Conservation (phyloP, 1,140 invertebrate species). For the Drosophila pallidifrons region DNA sequence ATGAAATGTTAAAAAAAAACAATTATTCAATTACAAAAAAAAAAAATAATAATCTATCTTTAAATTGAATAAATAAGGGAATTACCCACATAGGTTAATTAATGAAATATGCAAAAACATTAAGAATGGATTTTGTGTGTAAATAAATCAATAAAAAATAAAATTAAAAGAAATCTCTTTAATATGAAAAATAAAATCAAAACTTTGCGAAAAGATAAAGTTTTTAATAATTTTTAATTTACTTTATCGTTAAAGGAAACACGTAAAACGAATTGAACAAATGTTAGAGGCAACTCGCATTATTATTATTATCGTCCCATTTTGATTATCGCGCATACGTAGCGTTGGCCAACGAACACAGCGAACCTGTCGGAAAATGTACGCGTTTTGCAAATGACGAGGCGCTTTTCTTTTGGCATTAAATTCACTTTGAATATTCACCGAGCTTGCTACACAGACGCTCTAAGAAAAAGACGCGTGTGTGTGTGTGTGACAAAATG, state of each 20-base stretch:
- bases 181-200: too few relatives aligned
- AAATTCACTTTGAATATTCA: slow-evolving; percentile 55
- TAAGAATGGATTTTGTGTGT: too few relatives aligned
- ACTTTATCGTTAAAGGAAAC: not conserved
- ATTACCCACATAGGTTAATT: too few relatives aligned
- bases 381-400: slow-evolving; percentile 7
- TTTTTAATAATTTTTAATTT: too few relatives aligned
- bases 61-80: too few relatives aligned
- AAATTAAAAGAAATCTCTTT: too few relatives aligned
- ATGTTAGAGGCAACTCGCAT: not conserved
- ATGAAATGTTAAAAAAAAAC: too few relatives aligned
- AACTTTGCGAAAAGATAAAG: too few relatives aligned
- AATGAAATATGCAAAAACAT: too few relatives aligned
- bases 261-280: not conserved
- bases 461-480: slow-evolving; percentile 35
- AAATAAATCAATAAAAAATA: too few relatives aligned
- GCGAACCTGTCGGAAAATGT: slow-evolving; percentile 21
- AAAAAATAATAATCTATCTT: too few relatives aligned
- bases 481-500: slow-evolving; percentile 54
- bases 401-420: slow-evolving; percentile 54
- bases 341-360: not conserved
- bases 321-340: slow-evolving; percentile 1
- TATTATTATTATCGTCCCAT: not conserved
- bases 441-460: slow-evolving; percentile 36
- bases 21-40: too few relatives aligned